Evolutionary conservation across 2,888 invertebrate genomes (phyloP), one percentile per base, ranked within the genome.

Genomic region (Caenorhabditis afra): DNA sequence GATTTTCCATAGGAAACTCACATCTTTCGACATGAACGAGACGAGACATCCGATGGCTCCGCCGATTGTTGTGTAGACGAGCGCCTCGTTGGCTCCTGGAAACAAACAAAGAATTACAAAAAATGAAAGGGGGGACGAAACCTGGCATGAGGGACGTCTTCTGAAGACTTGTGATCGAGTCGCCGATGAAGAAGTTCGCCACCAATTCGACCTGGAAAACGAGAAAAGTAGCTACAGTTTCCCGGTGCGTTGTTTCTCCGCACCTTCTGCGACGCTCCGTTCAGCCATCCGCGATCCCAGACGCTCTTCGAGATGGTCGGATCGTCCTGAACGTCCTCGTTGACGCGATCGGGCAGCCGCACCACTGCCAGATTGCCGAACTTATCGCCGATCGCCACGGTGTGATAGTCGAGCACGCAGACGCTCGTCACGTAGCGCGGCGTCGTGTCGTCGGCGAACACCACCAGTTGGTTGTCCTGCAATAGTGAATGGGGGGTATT

Each of bases 241-340:
- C n/a, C n/a, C n/a, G n/a, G n/a, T n/a, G n/a, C n/a, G n/a, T n/a
- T n/a, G n/a, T n/a, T n/a, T n/a, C n/a, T n/a, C n/a, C n/a, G n/a
- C 77, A 96, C 95, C 91, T 99, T 99, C 90, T 99, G 98, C 0
- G 97, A 96, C 0, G 99, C 97, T 16, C 98, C 98, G 90, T 96
- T 97, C 14, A 98, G 91, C 55, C 96, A 92, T 77, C 97, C 95
- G 92, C 92, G 91, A 87, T 93, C 93, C 98, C 98, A 99, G 0
- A 99, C 92, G 0, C 97, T 96, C 91, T 97, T 97, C 90, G 96
- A 97, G 52, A 98, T 98, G 0, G 98, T 98, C 0, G 98, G 99
- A 92, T 99, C 99, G 91, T 99, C 99, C 91, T 99, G 98, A 0
- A 99, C 96, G 90, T 99, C 98, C 91, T 99, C 99, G 29, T 95